Conservation (phyloP, 1,140 invertebrate species). For the Centruroides vittatus region DNA sequence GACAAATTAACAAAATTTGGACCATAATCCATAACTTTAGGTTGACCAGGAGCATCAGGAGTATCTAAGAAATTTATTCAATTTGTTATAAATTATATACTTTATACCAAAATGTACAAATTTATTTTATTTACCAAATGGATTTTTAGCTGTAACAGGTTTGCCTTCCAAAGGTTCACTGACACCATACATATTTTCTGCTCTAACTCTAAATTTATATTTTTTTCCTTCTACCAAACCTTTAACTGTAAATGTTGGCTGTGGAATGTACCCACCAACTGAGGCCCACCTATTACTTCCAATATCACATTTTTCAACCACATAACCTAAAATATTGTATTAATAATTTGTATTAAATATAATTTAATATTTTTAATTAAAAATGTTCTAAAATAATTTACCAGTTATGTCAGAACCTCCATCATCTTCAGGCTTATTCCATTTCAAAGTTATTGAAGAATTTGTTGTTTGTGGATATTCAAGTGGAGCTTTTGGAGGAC, state of each 20-base stretch:
- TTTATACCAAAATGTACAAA: too few species aligned
- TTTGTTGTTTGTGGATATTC: constrained; percentile 60
- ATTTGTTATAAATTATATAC: not conserved
- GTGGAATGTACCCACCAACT: constrained; percentile 46
- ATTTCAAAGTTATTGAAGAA: constrained; percentile 74
- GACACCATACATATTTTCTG: constrained; percentile 53
- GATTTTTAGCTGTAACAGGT: constrained; percentile 17
- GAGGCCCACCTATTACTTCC: constrained; percentile 72
- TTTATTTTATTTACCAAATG: constrained; percentile 25
- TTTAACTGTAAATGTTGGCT: constrained; percentile 74
- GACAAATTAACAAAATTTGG: constrained; percentile 51
- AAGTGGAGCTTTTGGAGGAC: constrained; percentile 60
- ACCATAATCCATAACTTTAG: constrained; percentile 80
- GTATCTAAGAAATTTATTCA: constrained; percentile 46
- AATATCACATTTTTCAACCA: constrained; percentile 70
- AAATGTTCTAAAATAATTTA: constrained; percentile 17
- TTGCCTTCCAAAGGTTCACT: constrained; percentile 37
- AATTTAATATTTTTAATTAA: not conserved
- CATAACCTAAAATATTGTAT: constrained; percentile 3
- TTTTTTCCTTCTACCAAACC: constrained; percentile 55
- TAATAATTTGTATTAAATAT: too few species aligned
- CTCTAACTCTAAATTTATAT: constrained; percentile 87
- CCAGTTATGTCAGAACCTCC: constrained; percentile 91
- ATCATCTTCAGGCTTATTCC: constrained; percentile 84
- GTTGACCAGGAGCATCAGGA: constrained; percentile 84